phyloP scores from a whole-genome alignment of 2,113 vertebrate species.

The Nyctereutes procyonoides region DNA sequence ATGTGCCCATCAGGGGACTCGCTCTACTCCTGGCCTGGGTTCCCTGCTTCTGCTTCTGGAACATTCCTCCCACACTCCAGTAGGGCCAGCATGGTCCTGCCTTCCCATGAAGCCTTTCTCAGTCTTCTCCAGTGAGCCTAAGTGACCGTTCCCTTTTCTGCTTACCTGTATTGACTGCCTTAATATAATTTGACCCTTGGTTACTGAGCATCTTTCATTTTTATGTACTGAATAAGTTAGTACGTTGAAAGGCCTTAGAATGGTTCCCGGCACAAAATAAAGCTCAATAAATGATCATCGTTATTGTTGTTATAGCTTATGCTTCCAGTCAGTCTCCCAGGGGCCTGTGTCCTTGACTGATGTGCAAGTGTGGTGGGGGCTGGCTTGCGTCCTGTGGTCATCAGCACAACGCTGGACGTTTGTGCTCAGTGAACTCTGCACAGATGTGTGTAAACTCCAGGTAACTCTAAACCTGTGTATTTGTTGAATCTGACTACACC shows the following conservation, averaged over 20 bases:
- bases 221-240: not conserved
- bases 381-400: not conserved
- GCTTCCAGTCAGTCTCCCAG: not conserved
- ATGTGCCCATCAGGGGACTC: not conserved
- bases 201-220: not conserved
- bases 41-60: not conserved
- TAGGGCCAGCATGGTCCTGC: not conserved
- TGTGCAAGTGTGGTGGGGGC: accelerated
- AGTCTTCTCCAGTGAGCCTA: not conserved
- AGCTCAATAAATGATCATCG: not conserved
- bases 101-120: not conserved
- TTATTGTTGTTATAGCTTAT: not conserved
- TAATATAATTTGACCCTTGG: not conserved
- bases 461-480: not conserved
- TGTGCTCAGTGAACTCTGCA: not conserved
- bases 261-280: not conserved
- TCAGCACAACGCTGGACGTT: not conserved
- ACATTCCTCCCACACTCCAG: not conserved
- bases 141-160: not conserved
- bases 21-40: accelerated
- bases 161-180: not conserved
- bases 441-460: not conserved
- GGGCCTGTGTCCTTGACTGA: not conserved
- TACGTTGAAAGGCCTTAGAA: not conserved
- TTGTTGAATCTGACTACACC: not conserved